A percentile compares a stretch with the other conserved stretches of the same genome.
Conservation (phyloP, 2,797 vertebrate genomes). For the Crocidura indochinensis region DNA sequence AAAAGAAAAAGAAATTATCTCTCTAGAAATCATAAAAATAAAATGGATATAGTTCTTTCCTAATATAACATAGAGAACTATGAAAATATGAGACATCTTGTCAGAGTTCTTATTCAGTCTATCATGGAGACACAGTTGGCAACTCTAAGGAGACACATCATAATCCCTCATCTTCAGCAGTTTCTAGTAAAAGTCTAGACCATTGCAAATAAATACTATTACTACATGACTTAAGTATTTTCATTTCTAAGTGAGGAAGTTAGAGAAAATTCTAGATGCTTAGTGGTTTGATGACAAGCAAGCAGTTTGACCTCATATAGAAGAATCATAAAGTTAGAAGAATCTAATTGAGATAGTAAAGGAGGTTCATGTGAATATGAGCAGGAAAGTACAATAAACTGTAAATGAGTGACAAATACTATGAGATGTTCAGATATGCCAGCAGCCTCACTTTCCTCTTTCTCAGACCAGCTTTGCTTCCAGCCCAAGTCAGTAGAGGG, state of each 20-base stretch:
- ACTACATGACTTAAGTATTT: neutral
- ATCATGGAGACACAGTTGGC: neutral
- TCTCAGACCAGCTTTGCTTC: neutral
- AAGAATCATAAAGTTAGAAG: neutral
- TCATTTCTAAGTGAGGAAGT: neutral
- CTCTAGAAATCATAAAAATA: constrained; percentile 2
- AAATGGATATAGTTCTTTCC: neutral
- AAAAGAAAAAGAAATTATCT: constrained; percentile 2
- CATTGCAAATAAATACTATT: neutral
- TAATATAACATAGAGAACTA: neutral
- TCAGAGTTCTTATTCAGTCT: neutral
- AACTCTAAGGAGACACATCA: neutral
- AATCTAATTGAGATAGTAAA: neutral
- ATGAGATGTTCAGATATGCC: no score
- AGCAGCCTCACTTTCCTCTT: neutral
- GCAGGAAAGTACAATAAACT: neutral
- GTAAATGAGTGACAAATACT: neutral
- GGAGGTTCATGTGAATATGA: neutral
- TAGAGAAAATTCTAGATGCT: constrained; percentile 36
- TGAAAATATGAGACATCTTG: neutral
- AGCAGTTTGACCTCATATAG: neutral
- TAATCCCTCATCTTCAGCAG: neutral
- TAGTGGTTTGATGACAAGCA: neutral
- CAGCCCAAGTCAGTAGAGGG: neutral
- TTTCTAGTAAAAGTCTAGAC: neutral